Conservation (phyloP, 2,888 invertebrate species). For the Polietes domitor region DNA sequence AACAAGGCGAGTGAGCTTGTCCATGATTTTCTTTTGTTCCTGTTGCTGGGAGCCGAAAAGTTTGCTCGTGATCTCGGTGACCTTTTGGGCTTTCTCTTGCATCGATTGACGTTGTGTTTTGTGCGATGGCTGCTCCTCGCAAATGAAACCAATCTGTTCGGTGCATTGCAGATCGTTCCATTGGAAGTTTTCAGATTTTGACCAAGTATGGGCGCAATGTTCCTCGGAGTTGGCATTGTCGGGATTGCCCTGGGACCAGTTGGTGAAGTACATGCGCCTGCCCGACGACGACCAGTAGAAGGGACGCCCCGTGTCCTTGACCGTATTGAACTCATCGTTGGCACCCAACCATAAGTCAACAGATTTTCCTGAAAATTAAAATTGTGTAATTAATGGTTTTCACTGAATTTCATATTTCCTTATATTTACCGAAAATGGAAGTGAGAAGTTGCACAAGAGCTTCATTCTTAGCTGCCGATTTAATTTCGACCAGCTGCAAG, state of each 20-base stretch:
- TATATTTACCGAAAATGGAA: neutral
- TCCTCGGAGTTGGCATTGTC: neutral
- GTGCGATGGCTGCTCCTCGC: neutral
- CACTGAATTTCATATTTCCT: neutral
- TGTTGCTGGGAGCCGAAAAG: neutral
- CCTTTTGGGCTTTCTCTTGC: constrained; percentile 5
- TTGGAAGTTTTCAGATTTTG: neutral
- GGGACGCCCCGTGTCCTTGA: neutral
- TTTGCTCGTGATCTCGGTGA: neutral
- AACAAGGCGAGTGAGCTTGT: neutral
- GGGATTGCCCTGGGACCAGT: constrained; percentile 10
- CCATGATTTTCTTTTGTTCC: neutral
- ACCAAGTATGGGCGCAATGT: constrained; percentile 46
- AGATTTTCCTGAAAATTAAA: neutral
- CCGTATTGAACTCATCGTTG: constrained; percentile 20
- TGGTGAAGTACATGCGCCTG: neutral
- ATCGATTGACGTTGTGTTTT: neutral
- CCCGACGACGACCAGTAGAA: constrained; percentile 39
- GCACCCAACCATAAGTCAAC: constrained; percentile 44
- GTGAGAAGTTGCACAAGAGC: neutral
- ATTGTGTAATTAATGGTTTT: neutral
- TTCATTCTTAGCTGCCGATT: constrained; percentile 1
- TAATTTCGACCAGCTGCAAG: constrained; percentile 10
- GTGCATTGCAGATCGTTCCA: constrained; percentile 40
- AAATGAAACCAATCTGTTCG: constrained; percentile 27